Evolutionary conservation across 2,113 vertebrate genomes (phyloP), one percentile per base, ranked within the genome.

Genomic region (Pollachius pollachius): DNA sequence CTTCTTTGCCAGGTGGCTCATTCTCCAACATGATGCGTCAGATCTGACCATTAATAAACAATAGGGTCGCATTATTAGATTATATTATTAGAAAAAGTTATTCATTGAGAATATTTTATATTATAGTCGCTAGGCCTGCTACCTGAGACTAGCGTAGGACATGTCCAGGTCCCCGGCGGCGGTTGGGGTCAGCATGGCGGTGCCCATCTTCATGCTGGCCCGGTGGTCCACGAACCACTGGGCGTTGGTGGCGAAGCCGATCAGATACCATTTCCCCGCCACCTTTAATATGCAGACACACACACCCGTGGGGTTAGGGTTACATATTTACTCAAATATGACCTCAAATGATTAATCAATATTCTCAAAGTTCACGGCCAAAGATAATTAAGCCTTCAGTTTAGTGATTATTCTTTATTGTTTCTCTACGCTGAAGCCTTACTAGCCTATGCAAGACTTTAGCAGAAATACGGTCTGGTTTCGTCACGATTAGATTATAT

Each of bases 241-340:
- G 13, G 93, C 89, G n/a, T 90, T 88, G 21, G 94, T 94, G 2
- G 94, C 95, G 83, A 95, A 86, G 62, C 92, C 94, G 0, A 95
- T 75, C 76, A 94, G 84, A 67, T 93, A 94, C 96, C 96, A 97
- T 57, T 78, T 93, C 13, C 95, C 95, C 0, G 85, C 65, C 74
- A 95, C 77, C 96, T 96, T 76, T 21, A 69, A 4, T 48, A 13
- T 48, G 9, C 41, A 54, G 11, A 68, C 16, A 68, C 16, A 68
- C 16, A 41, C 52, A 69, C 15, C 15, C 34, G 5, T 8, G 15
- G 41, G 21, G 21, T 52, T 25, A 23, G 48, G 34, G 21, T 19
- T n/a, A 57, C 23, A 68, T 34, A 21, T 21, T 59, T 37, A 25
- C n/a, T 23, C 41, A 48, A 9, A 48, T 12, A 48, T 48, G 8